These are phyloP conservation scores for Apogon talboti DNA, from an alignment of 2,797 vertebrate genomes.

Conservation along the genomic window DNA sequence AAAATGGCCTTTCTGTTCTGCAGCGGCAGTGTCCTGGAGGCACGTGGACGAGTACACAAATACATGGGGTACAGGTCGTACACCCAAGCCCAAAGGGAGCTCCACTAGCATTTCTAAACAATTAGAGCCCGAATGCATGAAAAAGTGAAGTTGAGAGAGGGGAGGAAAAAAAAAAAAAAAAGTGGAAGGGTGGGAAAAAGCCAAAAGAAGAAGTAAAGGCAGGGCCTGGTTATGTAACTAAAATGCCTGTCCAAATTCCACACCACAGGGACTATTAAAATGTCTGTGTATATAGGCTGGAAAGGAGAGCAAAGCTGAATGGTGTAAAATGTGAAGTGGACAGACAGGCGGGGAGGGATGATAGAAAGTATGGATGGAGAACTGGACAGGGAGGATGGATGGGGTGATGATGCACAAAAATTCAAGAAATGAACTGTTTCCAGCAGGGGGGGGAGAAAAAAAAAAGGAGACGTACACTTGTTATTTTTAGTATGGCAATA, in stretches of 20 bases:
- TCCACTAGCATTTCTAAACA: slow-evolving; percentile 42
- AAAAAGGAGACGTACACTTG: neutral
- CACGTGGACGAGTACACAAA: slow-evolving; percentile 22
- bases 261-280: slow-evolving; percentile 51
- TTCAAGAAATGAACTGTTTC: slow-evolving; percentile 22
- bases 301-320: slow-evolving; percentile 41
- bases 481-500: slow-evolving; percentile 18
- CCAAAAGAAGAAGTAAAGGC: slow-evolving; percentile 29
- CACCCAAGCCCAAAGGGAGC: slow-evolving; percentile 24
- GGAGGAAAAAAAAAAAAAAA: neutral
- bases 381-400: neutral
- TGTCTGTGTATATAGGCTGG: slow-evolving; percentile 27
- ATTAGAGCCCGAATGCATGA: slow-evolving; percentile 33
- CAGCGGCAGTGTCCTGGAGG: slow-evolving; percentile 24
- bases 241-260: slow-evolving; percentile 47
- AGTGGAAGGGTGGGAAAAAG: slow-evolving; percentile 13
- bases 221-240: slow-evolving; percentile 50
- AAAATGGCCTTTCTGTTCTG: slow-evolving; percentile 5
- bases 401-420: slow-evolving; percentile 24
- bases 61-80: slow-evolving; percentile 25
- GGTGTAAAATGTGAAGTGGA: slow-evolving; percentile 34
- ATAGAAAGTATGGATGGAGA: neutral
- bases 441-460: slow-evolving; percentile 1
- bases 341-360: neutral
- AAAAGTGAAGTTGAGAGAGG: slow-evolving; percentile 11